phyloP scores from a whole-genome alignment of 2,113 vertebrate genomes.

The Pygoscelis adeliae region DNA sequence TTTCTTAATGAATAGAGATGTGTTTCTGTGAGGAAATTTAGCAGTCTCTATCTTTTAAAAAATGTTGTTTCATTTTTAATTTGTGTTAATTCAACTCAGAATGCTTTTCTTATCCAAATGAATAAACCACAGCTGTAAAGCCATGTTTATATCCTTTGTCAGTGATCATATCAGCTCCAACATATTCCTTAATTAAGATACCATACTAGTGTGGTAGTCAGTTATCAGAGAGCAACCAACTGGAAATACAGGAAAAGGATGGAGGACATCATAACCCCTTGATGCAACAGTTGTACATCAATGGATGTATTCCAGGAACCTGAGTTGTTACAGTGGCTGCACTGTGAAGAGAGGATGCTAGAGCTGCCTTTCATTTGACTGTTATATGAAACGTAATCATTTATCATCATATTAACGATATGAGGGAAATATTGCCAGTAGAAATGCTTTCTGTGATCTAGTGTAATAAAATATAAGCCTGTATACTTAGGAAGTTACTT shows the following conservation, averaged over 20 bases:
- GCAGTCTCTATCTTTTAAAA: not conserved
- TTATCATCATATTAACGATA: not conserved
- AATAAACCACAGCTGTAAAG: not conserved
- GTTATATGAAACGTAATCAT: not conserved
- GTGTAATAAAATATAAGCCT: not conserved
- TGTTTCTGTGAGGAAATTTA: not conserved
- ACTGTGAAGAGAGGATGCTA: not conserved
- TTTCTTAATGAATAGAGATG: not conserved
- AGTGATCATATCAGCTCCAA: not conserved
- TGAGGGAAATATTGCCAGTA: not conserved
- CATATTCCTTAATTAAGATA: not conserved
- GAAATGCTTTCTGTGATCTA: not conserved
- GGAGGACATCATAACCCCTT: not conserved
- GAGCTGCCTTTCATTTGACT: not conserved
- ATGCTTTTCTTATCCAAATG: not conserved
- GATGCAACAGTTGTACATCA: not conserved
- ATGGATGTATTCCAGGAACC: not conserved
- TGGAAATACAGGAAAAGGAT: not conserved
- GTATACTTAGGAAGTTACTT: not conserved
- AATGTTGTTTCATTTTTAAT: not conserved
- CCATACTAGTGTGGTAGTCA: not conserved
- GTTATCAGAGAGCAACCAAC: not conserved
- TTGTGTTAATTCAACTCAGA: not conserved
- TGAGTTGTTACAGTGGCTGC: not conserved
- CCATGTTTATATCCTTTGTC: not conserved